A percentile compares a stretch with the other conserved stretches of the same genome.
Conservation (phyloP, 2,113 vertebrate genomes). For the Scalopus aquaticus region DNA sequence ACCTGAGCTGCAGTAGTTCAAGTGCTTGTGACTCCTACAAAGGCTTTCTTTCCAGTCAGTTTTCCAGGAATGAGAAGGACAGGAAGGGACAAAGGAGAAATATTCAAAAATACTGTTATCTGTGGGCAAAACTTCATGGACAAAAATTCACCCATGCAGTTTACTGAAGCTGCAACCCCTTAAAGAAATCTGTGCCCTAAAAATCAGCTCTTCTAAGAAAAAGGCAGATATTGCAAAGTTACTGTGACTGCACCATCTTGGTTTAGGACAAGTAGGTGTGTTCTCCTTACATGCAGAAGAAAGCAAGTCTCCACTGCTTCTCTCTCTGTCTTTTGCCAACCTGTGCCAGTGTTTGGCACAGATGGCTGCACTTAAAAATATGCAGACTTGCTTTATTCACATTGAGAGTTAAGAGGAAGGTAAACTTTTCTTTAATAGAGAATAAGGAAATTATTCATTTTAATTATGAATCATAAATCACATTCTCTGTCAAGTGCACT, state of each 20-base stretch:
- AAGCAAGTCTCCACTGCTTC: background rate
- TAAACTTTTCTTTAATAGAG: background rate
- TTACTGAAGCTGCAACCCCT: background rate
- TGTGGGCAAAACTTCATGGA: background rate
- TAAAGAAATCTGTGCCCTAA: background rate
- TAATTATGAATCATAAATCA: background rate
- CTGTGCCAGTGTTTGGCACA: background rate
- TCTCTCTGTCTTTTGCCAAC: background rate
- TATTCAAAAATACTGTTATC: background rate
- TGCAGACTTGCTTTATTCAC: background rate
- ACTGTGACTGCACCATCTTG: background rate
- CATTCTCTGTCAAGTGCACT: background rate
- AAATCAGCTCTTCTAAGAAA: background rate
- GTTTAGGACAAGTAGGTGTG: background rate
- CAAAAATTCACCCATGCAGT: background rate
- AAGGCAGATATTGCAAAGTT: background rate
- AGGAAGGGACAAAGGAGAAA: background rate
- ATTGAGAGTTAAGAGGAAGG: background rate
- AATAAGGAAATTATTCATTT: conserved; percentile 29
- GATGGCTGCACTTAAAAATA: background rate
- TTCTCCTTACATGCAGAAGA: background rate
- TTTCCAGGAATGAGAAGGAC: background rate
- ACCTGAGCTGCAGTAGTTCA: background rate
- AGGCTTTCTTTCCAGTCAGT: background rate
- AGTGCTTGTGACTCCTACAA: background rate